Evolutionary conservation across 2,113 vertebrate species (phyloP), one percentile per base, ranked within the genome.

Genomic region (Pluvialis apricaria): DNA sequence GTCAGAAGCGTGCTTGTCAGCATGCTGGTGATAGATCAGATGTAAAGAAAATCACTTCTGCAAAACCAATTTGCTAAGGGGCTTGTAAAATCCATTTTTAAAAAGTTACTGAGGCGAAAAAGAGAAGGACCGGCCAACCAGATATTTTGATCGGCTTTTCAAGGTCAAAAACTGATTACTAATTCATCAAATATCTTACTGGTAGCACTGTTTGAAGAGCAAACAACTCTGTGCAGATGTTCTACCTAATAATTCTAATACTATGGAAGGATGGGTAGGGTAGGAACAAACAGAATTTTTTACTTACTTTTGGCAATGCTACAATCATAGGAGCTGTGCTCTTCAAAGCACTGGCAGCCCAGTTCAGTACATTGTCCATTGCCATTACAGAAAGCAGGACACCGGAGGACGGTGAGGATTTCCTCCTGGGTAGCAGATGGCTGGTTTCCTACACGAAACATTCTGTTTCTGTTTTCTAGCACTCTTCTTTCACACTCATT

Each of bases 401-500:
- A 99, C 36, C 89, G 88, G 66, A 99, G 97, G 3, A 97, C 95
- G 1, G 76, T 86, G 24, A 98, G 94, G 85, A 98, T 97, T 32
- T 97, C 94, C 51, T 88, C 94, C 40, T 65, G 18, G 2, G 22
- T 28, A 57, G 81, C 96, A 15, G 78, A 24, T 12, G 86, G 36
- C 40, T 92, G 85, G 18, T 69, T 90, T 90, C 82, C 79, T 75
- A 79, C 91, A n/a, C 51, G 26, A 29, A 97, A 55, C 36, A 32
- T 81, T n/a, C 89, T 76, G 1, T 94, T 97, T 54, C 96, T 88
- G 88, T 94, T 98, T 42, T 97, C 98, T 75, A 99, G 49, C 81
- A 98, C 92, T 91, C 94, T 97, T 52, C 98, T 97, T 96, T 99
- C 98, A 42, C 98, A 99, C 82, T 98, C 98, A 1, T 99, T 99